phyloP scores from a whole-genome alignment of 2,797 vertebrate species.

The Anguilla pacifica region DNA sequence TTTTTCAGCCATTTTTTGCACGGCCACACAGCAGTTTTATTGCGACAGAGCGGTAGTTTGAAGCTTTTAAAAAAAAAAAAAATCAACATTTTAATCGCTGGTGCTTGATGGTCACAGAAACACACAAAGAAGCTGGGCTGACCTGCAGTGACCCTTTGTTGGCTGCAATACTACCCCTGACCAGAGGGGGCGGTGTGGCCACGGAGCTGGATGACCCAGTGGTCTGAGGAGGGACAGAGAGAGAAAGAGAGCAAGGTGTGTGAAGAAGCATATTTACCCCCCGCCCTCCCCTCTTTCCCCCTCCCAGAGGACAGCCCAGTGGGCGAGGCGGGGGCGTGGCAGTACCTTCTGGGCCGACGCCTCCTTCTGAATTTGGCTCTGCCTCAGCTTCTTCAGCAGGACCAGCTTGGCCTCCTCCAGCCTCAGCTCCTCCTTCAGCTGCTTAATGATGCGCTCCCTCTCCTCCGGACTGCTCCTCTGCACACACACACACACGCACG shows the following conservation, averaged over 20 bases:
- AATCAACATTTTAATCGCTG: not conserved
- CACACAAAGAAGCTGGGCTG: not conserved
- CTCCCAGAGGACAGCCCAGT: not conserved
- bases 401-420: slow-evolving; percentile 94
- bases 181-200: slow-evolving; percentile 84
- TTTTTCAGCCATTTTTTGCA: too few species aligned
- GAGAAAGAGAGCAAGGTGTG: not conserved
- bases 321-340: slow-evolving; percentile 30
- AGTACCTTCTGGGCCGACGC: slow-evolving; percentile 82
- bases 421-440: slow-evolving; percentile 89
- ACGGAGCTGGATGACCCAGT: slow-evolving; percentile 75
- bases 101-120: not conserved
- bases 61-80: not conserved
- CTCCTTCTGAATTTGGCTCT: slow-evolving; percentile 95
- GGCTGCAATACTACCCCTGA: slow-evolving; percentile 80
- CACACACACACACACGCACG: slow-evolving; percentile 39
- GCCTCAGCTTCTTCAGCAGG: slow-evolving; percentile 90
- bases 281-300: not conserved
- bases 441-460: slow-evolving; percentile 83
- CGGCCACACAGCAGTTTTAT: too few species aligned
- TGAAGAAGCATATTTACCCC: not conserved
- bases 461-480: slow-evolving; percentile 73
- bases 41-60: not conserved
- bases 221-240: slow-evolving; percentile 62
- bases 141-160: slow-evolving; percentile 87